Percentiles rank a stretch among this genome's conserved stretches.
Evolutionary conservation across 2,113 vertebrate genomes (phyloP).

Genomic region (Labeo rohita): DNA sequence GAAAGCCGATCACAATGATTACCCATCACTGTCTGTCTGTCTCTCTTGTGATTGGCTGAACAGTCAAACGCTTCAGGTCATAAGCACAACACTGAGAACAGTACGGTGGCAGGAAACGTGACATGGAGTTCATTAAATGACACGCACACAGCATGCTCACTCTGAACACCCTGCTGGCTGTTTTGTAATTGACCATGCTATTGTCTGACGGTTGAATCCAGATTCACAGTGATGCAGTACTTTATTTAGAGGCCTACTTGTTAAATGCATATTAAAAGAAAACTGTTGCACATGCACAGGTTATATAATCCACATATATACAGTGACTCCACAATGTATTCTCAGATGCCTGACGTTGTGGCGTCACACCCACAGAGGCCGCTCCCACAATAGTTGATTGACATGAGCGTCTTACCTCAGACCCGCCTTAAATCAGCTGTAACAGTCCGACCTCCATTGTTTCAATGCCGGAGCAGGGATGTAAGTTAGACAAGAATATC

Average conservation of each 20-base stretch:
- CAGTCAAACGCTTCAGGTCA: constrained; percentile 4
- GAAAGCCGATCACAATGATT: not conserved
- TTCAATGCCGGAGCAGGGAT: no score
- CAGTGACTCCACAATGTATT: not conserved
- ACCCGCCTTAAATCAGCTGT: no score
- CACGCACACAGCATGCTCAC: not conserved
- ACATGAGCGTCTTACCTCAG: no score
- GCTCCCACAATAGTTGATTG: no score
- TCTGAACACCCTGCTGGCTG: not conserved
- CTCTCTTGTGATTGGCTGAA: constrained; percentile 18
- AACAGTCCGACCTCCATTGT: no score
- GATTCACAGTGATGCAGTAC: not conserved
- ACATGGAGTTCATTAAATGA: constrained; percentile 7
- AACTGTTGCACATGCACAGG: not conserved
- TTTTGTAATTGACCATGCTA: not conserved
- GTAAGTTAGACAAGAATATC: no score
- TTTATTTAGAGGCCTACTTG: not conserved
- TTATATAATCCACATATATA: no score
- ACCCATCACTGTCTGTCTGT: not conserved
- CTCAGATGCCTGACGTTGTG: no score
- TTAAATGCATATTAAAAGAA: not conserved
- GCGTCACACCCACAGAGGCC: no score
- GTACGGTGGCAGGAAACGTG: not conserved
- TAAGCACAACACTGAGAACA: not conserved
- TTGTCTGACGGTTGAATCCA: not conserved